A percentile compares a stretch with the other conserved stretches of the same genome.
Evolutionary conservation across 2,888 invertebrate species (phyloP).

Genomic region (Lithodes maja): DNA sequence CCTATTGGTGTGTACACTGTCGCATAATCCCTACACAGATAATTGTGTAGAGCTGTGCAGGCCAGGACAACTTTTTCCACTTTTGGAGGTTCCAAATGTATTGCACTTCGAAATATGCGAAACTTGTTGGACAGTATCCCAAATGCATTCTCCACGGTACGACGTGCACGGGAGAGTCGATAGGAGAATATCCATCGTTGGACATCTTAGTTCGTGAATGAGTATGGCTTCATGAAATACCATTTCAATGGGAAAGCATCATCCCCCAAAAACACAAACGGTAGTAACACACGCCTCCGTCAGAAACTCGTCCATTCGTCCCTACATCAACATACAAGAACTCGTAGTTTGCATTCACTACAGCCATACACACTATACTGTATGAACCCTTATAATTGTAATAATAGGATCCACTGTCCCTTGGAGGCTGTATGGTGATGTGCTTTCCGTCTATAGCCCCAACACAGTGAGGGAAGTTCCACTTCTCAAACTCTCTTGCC

Average conservation of each 20-base stretch:
- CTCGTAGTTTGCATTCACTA: constrained; percentile 27
- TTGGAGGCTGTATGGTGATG: constrained; percentile 26
- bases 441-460: constrained; percentile 44
- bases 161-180: constrained; percentile 50
- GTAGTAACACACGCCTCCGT: constrained; percentile 46
- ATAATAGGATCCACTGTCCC: constrained; percentile 17
- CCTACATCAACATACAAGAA: constrained; percentile 45
- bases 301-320: constrained; percentile 51
- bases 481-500: constrained; percentile 27
- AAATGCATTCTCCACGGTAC: constrained; percentile 53
- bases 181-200: constrained; percentile 53
- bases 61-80: constrained; percentile 40
- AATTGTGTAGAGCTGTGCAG: constrained; percentile 52
- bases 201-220: constrained; percentile 13
- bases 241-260: constrained; percentile 47
- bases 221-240: constrained; percentile 45
- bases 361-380: constrained; percentile 31
- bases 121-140: constrained; percentile 57
- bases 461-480: constrained; percentile 40
- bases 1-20: constrained; percentile 23
- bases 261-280: constrained; percentile 51
- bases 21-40: constrained; percentile 9
- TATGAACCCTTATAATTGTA: constrained; percentile 26
- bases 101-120: constrained; percentile 33
- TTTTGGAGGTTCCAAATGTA: constrained; percentile 26